These are phyloP conservation scores for Rachycentron canadum DNA, from an alignment of 2,797 vertebrate genomes.

Conservation along the genomic window DNA sequence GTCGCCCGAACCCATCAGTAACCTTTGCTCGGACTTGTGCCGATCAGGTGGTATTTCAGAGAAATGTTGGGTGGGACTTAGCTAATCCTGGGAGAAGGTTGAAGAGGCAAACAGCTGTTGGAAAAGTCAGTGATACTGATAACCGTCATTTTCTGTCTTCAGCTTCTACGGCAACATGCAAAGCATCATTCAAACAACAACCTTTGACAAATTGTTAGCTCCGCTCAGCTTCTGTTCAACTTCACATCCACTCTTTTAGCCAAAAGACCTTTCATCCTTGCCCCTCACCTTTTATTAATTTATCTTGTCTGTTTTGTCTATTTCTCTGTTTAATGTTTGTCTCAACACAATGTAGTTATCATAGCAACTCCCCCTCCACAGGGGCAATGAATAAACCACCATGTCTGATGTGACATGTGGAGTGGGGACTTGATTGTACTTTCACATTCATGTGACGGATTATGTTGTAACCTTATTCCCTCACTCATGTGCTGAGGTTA, in stretches of 20 bases:
- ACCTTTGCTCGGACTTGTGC: conserved; percentile 8
- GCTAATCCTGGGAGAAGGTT: neutral
- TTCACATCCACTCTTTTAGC: neutral
- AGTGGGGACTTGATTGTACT: neutral
- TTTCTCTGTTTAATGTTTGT: neutral
- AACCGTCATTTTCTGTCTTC: neutral
- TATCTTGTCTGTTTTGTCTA: neutral
- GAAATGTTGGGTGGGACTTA: neutral
- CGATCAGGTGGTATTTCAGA: neutral
- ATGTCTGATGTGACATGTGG: neutral
- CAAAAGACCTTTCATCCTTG: neutral
- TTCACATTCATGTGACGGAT: neutral
- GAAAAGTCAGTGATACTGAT: neutral
- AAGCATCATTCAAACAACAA: neutral
- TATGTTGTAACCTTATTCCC: neutral
- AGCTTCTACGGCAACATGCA: neutral
- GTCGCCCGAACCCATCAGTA: neutral
- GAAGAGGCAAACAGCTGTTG: neutral
- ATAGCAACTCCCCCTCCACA: neutral
- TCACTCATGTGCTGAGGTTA: neutral
- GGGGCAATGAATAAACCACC: neutral
- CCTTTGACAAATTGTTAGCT: neutral
- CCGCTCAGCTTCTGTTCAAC: neutral
- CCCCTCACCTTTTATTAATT: neutral
- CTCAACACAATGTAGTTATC: neutral